A percentile compares a stretch with the other conserved stretches of the same genome.
These are phyloP conservation scores for Habropoda laboriosa DNA, from an alignment of 1,140 invertebrate species.

Conservation along the genomic window DNA sequence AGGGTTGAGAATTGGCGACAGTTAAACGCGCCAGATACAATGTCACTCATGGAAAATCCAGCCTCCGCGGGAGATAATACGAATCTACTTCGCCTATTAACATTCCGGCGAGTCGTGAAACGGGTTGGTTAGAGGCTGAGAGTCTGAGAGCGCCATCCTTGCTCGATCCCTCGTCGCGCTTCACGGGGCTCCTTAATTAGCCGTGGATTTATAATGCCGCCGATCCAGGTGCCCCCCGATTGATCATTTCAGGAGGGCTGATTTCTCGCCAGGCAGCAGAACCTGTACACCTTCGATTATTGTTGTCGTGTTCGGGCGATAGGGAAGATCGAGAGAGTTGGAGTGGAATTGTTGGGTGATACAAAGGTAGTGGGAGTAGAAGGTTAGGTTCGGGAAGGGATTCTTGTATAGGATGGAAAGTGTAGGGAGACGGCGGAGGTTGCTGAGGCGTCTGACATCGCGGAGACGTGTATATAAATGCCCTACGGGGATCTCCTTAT, in stretches of 20 bases:
- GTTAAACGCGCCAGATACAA: conserved; percentile 33
- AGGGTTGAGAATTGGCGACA: conserved; percentile 1
- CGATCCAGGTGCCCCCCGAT: background rate
- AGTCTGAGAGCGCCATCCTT: background rate
- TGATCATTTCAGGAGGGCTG: conserved; percentile 39
- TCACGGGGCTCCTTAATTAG: conserved; percentile 28
- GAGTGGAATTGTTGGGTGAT: too few species aligned
- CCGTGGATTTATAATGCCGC: conserved; percentile 30
- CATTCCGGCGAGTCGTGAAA: conserved; percentile 34
- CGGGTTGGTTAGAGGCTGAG: conserved; percentile 5
- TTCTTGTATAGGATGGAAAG: too few species aligned
- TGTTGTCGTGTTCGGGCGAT: too few species aligned
- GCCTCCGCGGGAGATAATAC: conserved; percentile 2
- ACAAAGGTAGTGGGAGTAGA: too few species aligned
- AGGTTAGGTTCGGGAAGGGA: too few species aligned
- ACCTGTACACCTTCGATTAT: too few species aligned
- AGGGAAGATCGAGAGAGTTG: too few species aligned
- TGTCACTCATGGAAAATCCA: conserved; percentile 36
- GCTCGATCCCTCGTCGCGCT: background rate
- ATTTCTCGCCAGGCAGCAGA: background rate
- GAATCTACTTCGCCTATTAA: conserved; percentile 34
- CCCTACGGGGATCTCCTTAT: conserved; percentile 15
- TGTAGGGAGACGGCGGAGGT: too few species aligned
- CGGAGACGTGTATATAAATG: background rate
- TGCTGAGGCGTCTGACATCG: background rate